Conservation (phyloP, 1,140 invertebrate species). For the Euwallacea similis region DNA sequence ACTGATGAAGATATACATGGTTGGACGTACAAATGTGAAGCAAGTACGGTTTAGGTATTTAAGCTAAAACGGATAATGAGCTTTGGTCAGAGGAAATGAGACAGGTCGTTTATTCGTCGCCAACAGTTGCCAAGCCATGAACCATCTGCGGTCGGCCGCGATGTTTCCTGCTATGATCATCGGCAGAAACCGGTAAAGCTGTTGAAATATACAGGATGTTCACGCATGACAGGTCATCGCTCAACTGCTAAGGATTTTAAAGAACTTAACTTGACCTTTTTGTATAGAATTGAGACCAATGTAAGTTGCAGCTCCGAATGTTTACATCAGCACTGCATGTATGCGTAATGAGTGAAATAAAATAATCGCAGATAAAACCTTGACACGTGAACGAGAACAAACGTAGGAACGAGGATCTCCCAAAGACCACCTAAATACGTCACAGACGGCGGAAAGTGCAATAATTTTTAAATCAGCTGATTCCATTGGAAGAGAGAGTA, state of each 20-base stretch:
- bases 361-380: slow-evolving; percentile 12
- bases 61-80: not conserved
- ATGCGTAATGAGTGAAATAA: not conserved
- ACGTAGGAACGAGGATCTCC: slow-evolving; percentile 8
- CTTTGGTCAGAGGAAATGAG: not conserved
- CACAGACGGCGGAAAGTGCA: slow-evolving; percentile 20
- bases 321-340: no score
- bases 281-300: no score
- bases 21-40: no score
- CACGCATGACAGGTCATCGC: slow-evolving; percentile 18
- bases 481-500: slow-evolving; percentile 19
- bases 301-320: no score
- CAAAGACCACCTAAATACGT: slow-evolving; percentile 14
- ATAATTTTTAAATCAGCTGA: slow-evolving; percentile 33
- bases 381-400: slow-evolving; percentile 12
- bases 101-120: not conserved
- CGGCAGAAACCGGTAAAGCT: slow-evolving; percentile 12
- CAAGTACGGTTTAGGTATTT: no score
- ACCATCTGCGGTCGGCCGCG: slow-evolving; percentile 17
- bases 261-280: no score
- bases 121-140: not conserved
- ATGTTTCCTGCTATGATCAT: slow-evolving; percentile 13
- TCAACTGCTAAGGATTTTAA: slow-evolving; percentile 3
- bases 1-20: no score
- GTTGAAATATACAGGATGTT: slow-evolving; percentile 30